Evolutionary conservation across 2,797 vertebrate genomes (phyloP).

Genomic region (Neoniphon sammara): DNA sequence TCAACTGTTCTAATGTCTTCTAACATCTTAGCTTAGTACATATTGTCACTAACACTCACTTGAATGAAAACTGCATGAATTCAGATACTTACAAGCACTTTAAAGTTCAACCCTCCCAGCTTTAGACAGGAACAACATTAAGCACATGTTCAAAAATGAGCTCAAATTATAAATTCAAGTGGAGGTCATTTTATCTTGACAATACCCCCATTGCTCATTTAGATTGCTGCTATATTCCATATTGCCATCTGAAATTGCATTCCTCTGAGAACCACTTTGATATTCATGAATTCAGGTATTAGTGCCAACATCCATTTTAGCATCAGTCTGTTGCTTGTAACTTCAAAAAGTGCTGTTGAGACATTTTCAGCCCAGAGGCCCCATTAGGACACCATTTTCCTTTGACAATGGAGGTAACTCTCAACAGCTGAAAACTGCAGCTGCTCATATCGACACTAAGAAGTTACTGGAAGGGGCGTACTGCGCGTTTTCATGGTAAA

Average conservation of each 20-base stretch:
- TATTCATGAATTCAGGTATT: slow-evolving; percentile 58
- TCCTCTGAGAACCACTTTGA: slow-evolving; percentile 43
- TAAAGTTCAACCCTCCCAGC: background rate
- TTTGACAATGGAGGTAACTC: slow-evolving; percentile 44
- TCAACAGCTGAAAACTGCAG: slow-evolving; percentile 11
- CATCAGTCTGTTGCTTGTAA: slow-evolving; percentile 55
- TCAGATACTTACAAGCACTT: background rate
- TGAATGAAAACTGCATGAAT: background rate
- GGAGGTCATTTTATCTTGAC: slow-evolving; percentile 20
- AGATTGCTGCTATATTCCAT: slow-evolving; percentile 14
- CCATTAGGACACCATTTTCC: slow-evolving; percentile 60
- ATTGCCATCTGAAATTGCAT: slow-evolving; percentile 26
- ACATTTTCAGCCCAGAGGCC: slow-evolving; percentile 47
- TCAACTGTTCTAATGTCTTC: background rate
- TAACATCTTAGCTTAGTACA: background rate
- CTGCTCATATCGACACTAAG: background rate
- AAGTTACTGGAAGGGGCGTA: slow-evolving; percentile 10
- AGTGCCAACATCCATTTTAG: slow-evolving; percentile 56
- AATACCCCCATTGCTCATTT: slow-evolving; percentile 29
- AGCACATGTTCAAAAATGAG: background rate
- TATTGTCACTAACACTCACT: background rate
- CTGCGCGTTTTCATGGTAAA: slow-evolving; percentile 1
- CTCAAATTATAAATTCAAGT: slow-evolving; percentile 21
- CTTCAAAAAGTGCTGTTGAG: slow-evolving; percentile 65
- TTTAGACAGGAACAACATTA: background rate